Conservation (phyloP, 1,140 invertebrate species). For the Yoshiicerus persimilis region DNA sequence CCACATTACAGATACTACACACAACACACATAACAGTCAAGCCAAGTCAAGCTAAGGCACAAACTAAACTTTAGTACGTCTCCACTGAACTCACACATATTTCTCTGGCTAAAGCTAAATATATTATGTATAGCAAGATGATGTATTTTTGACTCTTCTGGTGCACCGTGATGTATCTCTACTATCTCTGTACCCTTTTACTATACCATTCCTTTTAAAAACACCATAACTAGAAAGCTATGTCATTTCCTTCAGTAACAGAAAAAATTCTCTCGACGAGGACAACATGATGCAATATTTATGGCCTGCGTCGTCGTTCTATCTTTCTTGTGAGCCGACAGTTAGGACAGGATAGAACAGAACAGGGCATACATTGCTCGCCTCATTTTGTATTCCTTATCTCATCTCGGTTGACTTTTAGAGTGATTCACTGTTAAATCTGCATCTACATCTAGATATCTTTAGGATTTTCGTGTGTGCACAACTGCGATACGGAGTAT, state of each 20-base stretch:
- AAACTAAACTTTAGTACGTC: background rate
- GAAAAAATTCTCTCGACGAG: background rate
- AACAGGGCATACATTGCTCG: background rate
- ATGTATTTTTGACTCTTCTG: background rate
- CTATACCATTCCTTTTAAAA: background rate
- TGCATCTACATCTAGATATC: slow-evolving; percentile 12
- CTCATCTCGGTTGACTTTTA: background rate
- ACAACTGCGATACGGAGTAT: background rate
- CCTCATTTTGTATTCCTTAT: background rate
- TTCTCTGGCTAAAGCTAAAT: background rate
- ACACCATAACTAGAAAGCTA: background rate
- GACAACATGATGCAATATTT: slow-evolving; percentile 18
- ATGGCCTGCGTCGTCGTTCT: background rate
- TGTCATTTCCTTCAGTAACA: slow-evolving; percentile 9
- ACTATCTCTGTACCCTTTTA: background rate
- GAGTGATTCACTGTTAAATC: slow-evolving; percentile 13
- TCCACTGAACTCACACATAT: background rate
- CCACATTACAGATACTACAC: background rate
- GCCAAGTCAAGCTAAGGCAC: background rate
- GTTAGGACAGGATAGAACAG: background rate
- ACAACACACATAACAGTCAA: background rate
- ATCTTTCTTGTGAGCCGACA: background rate
- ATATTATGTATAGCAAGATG: background rate
- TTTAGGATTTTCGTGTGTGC: background rate
- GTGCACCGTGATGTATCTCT: background rate